A percentile compares a stretch with the other conserved stretches of the same genome.
phyloP scores from a whole-genome alignment of 1,140 invertebrate genomes.

The Drosophila bocki region DNA sequence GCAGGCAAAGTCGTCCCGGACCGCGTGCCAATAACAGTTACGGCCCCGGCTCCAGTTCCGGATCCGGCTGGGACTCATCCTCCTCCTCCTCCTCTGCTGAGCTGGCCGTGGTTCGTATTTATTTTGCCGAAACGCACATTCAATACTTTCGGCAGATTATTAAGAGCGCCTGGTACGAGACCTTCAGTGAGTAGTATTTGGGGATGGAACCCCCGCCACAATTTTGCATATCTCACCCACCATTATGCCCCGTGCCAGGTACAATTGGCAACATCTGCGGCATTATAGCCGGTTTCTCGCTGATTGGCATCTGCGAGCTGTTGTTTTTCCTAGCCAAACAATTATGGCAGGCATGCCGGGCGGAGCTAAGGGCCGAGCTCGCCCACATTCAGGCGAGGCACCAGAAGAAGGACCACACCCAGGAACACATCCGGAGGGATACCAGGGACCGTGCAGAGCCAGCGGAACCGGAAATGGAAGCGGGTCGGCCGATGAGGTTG shows the following conservation, averaged over 20 bases:
- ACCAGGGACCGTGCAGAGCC: conserved; percentile 29
- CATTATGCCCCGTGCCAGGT: conserved; percentile 56
- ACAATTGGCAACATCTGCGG: conserved; percentile 82
- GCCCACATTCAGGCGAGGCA: conserved; percentile 27
- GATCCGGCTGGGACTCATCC: conserved; percentile 23
- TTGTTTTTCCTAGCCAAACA: conserved; percentile 81
- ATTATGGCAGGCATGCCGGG: conserved; percentile 72
- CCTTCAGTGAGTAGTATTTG: conserved; percentile 69
- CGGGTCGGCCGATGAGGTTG: conserved; percentile 46
- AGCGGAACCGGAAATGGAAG: conserved; percentile 45
- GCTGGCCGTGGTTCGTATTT: conserved; percentile 72
- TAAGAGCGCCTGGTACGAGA: conserved; percentile 77
- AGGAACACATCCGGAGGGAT: conserved; percentile 19
- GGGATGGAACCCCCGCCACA: conserved; percentile 14
- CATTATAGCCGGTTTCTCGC: conserved; percentile 83
- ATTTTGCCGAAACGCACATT: conserved; percentile 82
- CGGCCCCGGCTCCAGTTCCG: conserved; percentile 26
- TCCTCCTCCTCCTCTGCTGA: conserved; percentile 17
- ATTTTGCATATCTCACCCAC: conserved; percentile 37
- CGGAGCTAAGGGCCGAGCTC: conserved; percentile 58
- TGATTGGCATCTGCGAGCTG: conserved; percentile 82
- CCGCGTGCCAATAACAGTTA: conserved; percentile 46
- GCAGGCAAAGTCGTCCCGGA: conserved; percentile 55
- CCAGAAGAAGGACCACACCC: conserved; percentile 11
- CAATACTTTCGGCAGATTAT: conserved; percentile 82